phyloP scores from a whole-genome alignment of 1,140 invertebrate species.

The Drosophila ficusphila region DNA sequence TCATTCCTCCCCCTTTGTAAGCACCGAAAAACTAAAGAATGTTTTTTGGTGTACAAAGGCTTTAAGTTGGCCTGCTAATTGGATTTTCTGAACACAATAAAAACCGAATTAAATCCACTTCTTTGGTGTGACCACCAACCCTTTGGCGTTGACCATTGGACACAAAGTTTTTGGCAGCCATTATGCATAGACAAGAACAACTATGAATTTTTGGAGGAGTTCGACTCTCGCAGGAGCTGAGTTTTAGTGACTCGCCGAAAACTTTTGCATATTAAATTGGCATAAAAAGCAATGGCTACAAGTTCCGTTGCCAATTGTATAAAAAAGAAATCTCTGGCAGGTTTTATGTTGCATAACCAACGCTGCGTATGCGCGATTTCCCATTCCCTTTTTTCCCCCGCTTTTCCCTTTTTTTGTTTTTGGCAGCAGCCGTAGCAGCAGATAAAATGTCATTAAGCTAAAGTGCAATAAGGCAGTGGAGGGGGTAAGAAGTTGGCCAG shows the following conservation, averaged over 20 bases:
- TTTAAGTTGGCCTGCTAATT: slow-evolving; percentile 73
- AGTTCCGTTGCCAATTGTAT: slow-evolving; percentile 79
- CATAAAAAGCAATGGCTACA: slow-evolving; percentile 77
- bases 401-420: not conserved
- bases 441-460: slow-evolving; percentile 82
- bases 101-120: slow-evolving; percentile 75
- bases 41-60: slow-evolving; percentile 5
- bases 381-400: not conserved
- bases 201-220: slow-evolving; percentile 18
- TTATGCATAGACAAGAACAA: slow-evolving; percentile 68
- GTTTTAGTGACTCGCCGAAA: slow-evolving; percentile 48
- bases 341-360: slow-evolving; percentile 73
- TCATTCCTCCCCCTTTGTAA: not conserved
- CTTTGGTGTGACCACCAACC: slow-evolving; percentile 55
- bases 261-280: slow-evolving; percentile 80
- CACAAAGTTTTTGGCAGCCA: slow-evolving; percentile 67
- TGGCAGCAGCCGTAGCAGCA: slow-evolving; percentile 38
- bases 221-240: slow-evolving; percentile 10
- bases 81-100: slow-evolving; percentile 77
- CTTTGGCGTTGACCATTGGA: slow-evolving; percentile 51
- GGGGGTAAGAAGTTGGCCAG: not conserved
- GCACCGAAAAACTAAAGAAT: slow-evolving; percentile 5
- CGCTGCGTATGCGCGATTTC: slow-evolving; percentile 64
- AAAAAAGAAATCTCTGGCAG: slow-evolving; percentile 55
- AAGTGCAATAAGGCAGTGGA: slow-evolving; percentile 51